phyloP scores from a whole-genome alignment of 1,140 invertebrate species.

The Rhyacophila brunnea region DNA sequence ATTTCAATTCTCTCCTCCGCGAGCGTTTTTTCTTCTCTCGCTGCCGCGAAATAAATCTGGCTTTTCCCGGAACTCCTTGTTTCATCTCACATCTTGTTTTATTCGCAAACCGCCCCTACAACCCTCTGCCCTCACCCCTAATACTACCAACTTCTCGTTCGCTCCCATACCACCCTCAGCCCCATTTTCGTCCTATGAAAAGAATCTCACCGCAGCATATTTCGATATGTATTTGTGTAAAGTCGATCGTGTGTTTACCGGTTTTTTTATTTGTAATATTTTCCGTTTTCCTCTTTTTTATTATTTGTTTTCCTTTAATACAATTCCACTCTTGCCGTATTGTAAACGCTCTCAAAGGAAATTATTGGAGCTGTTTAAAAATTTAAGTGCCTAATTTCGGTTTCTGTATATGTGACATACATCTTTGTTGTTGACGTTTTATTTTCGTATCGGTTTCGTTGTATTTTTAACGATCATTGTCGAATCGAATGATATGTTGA shows the following conservation, averaged over 20 bases:
- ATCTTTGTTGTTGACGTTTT: not conserved
- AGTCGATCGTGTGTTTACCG: constrained; percentile 2
- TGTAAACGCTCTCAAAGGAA: constrained; percentile 7
- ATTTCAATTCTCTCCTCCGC: constrained; percentile 25
- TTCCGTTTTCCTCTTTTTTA: no score
- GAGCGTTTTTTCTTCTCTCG: constrained; percentile 3
- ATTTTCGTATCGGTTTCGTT: no score
- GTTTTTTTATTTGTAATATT: not conserved
- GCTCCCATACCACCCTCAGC: not conserved
- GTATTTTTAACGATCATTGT: no score
- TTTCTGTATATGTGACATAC: not conserved
- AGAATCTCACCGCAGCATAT: not conserved
- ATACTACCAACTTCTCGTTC: not conserved
- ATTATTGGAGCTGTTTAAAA: constrained; percentile 8
- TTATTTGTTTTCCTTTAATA: not conserved
- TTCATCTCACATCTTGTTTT: constrained; percentile 9
- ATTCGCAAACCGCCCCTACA: no score
- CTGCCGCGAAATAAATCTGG: constrained; percentile 10
- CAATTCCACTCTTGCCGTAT: not conserved
- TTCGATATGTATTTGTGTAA: constrained; percentile 5
- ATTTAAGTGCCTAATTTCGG: constrained; percentile 4
- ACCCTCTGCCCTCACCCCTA: not conserved
- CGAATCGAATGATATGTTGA: no score
- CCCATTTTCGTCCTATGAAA: not conserved
- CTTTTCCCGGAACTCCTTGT: constrained; percentile 14